Base-by-base conservation (phyloP, 2,797 vertebrate species). In the Pterois miles region DNA sequence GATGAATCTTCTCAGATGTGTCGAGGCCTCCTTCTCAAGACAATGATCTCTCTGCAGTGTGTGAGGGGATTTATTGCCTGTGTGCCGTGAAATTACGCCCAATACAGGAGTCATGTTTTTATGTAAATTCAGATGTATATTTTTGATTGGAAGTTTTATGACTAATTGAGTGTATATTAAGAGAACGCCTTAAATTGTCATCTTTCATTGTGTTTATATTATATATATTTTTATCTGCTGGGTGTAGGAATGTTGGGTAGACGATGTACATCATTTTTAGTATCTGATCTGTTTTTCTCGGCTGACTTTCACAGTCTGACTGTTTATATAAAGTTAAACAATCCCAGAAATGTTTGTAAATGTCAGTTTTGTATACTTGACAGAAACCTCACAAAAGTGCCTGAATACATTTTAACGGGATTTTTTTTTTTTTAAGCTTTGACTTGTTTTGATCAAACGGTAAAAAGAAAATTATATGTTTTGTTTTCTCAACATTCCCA, bases 121-220 rank as follows among this genome's bases (percentile, higher is more conserved):
- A 33, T 81, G 76, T 86, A 83, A 82, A 67, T 67, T 58, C 62
- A 70, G 46, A 81, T 33, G 11, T 86, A 33, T 82, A 75, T 82
- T 85, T 90, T 78, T 76, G 38, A 81, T 76, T 56, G 12, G 50
- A 63, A 4, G 13, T 66, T 83, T 74, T 80, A 73, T 72, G 64
- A 65, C 4, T 38, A 54, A 56, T 74, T 64, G 16, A 43, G 40
- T 70, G 6, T 77, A 50, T 76, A 63, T 79, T 65, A 65, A 69
- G 12, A 65, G 34, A 77, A 62, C 48, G 1, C 22, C 22, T 86
- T 69, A 74, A 76, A 65, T 59, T 3, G 22, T 29, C 16, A 57
- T 46, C 11, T 46, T 13, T 76, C 5, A 4, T 27, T 16, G 2
- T 60, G 22, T 76, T 62, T 77, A 54, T 78, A 56, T 70, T 18